Base-by-base conservation (phyloP, 2,888 invertebrate species). In the Cartodere bifasciata region DNA sequence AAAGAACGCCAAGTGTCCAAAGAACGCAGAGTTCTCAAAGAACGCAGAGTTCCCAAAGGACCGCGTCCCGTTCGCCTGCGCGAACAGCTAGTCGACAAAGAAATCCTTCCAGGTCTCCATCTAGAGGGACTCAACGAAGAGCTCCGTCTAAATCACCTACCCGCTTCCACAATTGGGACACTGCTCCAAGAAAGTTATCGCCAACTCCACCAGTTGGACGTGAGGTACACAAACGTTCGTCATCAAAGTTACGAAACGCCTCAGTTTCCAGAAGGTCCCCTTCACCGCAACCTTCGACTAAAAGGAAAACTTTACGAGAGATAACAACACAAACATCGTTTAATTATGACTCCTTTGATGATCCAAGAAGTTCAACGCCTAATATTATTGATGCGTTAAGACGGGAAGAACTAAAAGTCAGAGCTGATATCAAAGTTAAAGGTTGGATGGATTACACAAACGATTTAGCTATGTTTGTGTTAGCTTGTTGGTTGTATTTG, bases 401-500 rank as follows among this genome's bases (percentile, higher is more conserved):
- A 40, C 68, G 67, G 34, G 65, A 69, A 43, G 65, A 69, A 46
- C 48, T 77, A 29, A 67, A 70, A 37, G 64, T 70, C 38, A 66
- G 72, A 46, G 75, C 80, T 1, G 72, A 76, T 47, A 64, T 65
- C 16, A 77, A 73, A 42, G 79, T 82, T 2, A 68, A 75, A 39
- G 69, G 76, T 2, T 72, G 70, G 1, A 62, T 84, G 13, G 78
- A 76, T 50, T 84, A 81, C 50, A 60, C 73, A 13, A 80, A 80
- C 1, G 85, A 86, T 54, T 54, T 83, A 35, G 75, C 78, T 23
- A 67, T 86, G 47, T 69, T 86, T 36, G 42, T 75, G 20, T 70
- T 84, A 9, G 85, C 86, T 13, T 75, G 79, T 54, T 86, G 84
- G 73, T 67, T 85, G 17, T 86, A 84, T 58, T 59, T 84, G 32